Evolutionary conservation across 1,140 invertebrate species (phyloP), one percentile per base, ranked within the genome.

Genomic region (Charaxes varanes): DNA sequence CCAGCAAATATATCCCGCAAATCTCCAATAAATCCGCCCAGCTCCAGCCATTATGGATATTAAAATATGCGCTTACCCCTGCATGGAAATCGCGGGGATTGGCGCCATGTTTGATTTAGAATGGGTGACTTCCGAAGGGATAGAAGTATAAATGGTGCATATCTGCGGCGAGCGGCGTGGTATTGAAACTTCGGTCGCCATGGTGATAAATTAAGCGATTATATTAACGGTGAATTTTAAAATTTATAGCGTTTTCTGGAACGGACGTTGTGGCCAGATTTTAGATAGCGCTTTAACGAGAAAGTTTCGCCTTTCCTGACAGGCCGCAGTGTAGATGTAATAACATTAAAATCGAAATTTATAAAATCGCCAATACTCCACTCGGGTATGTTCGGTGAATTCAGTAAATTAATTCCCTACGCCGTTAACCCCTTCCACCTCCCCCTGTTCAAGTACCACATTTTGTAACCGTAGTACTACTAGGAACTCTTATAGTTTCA

Each of bases 101-200:
- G 57, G 53, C 54, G 53, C 55, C 58, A 63, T 62, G 53, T 76
- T 73, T 73, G 69, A 76, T 79, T 79, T 76, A 71, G 67, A 70
- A 71, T 70, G 54, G n/a, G 62, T 60, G 55, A 73, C 69, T 77
- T 74, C 69, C 69, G 54, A 51, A 52, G 44, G 52, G 53, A 64
- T 53, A 40, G 47, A 41, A 57, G 40, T 61, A 56, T 55, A 59
- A 66, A 65, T 69, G 58, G 64, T 59, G 54, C 47, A 63, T 61
- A 69, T 62, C 53, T 51, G 41, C 51, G 53, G 48, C 54, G 53
- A 61, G 55, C 65, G 58, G 66, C 49, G 45, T 38, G 57, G 54
- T 52, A 56, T 56, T 59, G 50, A 48, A 48, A 51, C 41, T 60
- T 45, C 55, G 59, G 64, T 63, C 56, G 61, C 57, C 50, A 65